These are phyloP conservation scores for Cephus runcator DNA, from an alignment of 2,888 invertebrate species.

Conservation along the genomic window DNA sequence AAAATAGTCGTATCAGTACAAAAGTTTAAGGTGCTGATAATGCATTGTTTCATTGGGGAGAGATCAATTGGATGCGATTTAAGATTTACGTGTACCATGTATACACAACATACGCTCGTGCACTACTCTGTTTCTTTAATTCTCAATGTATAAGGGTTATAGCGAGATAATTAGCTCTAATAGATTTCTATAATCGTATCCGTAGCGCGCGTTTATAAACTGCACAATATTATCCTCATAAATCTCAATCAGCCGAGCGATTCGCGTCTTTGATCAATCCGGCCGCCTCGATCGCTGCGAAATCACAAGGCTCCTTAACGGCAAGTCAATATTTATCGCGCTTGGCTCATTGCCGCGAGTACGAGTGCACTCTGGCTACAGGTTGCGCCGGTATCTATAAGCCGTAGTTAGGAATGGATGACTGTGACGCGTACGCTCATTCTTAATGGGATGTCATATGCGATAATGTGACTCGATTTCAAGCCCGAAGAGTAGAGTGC, in stretches of 20 bases:
- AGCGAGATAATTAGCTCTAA: conserved; percentile 14
- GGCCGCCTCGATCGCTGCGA: conserved; percentile 3
- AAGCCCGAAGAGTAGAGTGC: background rate
- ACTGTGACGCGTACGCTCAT: background rate
- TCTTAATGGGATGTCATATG: background rate
- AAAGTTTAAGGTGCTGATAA: background rate
- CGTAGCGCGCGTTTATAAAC: conserved; percentile 24
- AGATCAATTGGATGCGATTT: background rate
- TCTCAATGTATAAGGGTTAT: background rate
- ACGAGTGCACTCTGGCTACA: background rate
- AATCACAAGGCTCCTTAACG: conserved; percentile 11
- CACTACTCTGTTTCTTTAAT: background rate
- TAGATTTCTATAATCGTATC: conserved; percentile 30
- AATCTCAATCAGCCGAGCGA: conserved; percentile 39
- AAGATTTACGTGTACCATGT: background rate
- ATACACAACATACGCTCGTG: background rate
- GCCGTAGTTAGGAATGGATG: background rate
- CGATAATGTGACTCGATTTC: background rate
- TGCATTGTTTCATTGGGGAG: background rate
- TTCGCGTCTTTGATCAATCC: conserved; percentile 34
- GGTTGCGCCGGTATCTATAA: background rate
- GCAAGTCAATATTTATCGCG: conserved; percentile 36
- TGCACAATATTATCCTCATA: conserved; percentile 37
- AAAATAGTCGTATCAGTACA: no score
- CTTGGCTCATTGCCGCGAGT: conserved; percentile 25